Conservation (phyloP, 2,888 invertebrate genomes). For the Eristalis intricaria region DNA sequence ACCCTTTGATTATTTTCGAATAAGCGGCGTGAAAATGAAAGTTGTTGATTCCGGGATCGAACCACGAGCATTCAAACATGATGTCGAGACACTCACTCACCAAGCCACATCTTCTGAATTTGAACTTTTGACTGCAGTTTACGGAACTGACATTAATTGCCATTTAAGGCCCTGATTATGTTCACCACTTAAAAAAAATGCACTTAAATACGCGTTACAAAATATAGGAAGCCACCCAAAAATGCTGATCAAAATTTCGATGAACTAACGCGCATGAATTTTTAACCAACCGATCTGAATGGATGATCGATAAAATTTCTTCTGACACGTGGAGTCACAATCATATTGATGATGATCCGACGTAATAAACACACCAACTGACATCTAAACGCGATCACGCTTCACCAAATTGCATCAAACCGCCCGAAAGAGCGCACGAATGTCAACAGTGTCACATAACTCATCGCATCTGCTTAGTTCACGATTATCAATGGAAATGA, state of each 20-base stretch:
- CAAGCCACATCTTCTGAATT: too few species aligned
- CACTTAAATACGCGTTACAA: neutral
- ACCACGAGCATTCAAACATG: too few species aligned
- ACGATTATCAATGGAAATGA: conserved; percentile 1
- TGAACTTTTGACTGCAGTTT: too few species aligned
- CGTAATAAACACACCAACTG: neutral
- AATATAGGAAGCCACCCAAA: neutral
- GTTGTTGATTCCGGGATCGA: too few species aligned
- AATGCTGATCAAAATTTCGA: neutral
- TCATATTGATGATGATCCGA: neutral
- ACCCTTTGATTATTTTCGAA: too few species aligned
- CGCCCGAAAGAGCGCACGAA: neutral
- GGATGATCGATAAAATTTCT: neutral
- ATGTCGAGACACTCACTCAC: too few species aligned
- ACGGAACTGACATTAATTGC: too few species aligned
- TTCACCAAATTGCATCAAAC: neutral
- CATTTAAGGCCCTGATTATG: too few species aligned
- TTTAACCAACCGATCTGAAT: neutral
- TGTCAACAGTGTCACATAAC: neutral
- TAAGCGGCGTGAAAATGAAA: too few species aligned
- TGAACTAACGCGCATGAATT: neutral
- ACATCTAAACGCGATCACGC: neutral
- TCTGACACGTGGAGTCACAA: neutral
- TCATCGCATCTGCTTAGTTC: neutral
- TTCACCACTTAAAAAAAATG: neutral